A percentile compares a stretch with the other conserved stretches of the same genome.
These are phyloP conservation scores for Parazoanthus atlanticus DNA, from an alignment of 92 coral and sea anemone genomes.

Conservation along the genomic window DNA sequence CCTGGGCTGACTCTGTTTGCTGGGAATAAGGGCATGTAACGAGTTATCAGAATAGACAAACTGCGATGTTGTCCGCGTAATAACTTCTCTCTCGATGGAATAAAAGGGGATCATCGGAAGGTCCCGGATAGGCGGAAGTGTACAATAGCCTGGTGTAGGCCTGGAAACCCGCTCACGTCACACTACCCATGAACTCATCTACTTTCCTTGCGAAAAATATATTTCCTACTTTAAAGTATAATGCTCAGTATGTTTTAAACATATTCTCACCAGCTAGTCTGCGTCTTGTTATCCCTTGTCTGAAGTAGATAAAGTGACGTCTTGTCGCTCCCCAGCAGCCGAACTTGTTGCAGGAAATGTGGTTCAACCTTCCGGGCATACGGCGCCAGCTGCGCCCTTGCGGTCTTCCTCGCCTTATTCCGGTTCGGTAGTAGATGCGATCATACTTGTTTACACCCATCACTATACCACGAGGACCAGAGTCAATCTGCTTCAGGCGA, in stretches of 20 bases:
- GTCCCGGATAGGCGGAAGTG: no score
- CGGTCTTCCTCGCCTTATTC: not conserved
- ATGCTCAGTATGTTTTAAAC: not conserved
- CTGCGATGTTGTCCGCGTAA: no score
- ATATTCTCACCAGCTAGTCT: slow-evolving; percentile 19
- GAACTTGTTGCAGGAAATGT: slow-evolving; percentile 10
- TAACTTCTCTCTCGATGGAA: no score
- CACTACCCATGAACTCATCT: not conserved
- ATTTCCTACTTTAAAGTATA: not conserved
- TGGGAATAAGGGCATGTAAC: no score
- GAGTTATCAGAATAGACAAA: no score
- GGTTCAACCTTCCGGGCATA: slow-evolving; percentile 19
- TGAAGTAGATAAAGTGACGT: slow-evolving; percentile 19
- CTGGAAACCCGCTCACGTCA: not conserved
- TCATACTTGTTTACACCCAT: slow-evolving; percentile 5
- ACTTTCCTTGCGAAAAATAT: not conserved
- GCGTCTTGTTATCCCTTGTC: not conserved
- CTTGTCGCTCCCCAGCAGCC: slow-evolving; percentile 42
- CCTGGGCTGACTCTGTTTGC: no score
- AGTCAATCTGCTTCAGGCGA: slow-evolving; percentile 34
- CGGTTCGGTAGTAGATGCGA: slow-evolving; percentile 30
- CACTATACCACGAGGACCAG: slow-evolving; percentile 37
- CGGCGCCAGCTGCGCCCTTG: slow-evolving; percentile 31
- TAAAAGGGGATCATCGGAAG: no score
- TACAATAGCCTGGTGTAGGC: no score